phyloP scores from a whole-genome alignment of 2,888 invertebrate genomes.

The Neocrepidodera transversa region DNA sequence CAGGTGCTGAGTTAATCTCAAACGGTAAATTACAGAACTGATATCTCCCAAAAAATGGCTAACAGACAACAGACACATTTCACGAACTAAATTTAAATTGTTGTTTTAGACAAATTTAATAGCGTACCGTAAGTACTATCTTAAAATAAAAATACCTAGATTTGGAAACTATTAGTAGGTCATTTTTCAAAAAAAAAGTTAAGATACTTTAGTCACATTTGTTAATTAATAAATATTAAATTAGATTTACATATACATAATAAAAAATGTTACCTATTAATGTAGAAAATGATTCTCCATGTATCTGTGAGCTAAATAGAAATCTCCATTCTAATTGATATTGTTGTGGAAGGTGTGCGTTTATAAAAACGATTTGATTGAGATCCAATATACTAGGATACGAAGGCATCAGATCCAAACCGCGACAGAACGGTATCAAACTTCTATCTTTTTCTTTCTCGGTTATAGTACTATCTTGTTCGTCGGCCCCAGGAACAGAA shows the following conservation, averaged over 20 bases:
- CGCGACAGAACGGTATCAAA: conserved; percentile 64
- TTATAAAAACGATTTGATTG: conserved; percentile 81
- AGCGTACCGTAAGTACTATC: no score
- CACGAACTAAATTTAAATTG: no score
- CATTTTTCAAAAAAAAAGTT: no score
- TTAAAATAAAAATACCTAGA: no score
- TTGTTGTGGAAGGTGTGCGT: conserved; percentile 77
- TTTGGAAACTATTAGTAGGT: no score
- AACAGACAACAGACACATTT: no score
- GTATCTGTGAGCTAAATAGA: conserved; percentile 83
- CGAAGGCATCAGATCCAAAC: conserved; percentile 75
- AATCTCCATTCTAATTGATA: conserved; percentile 84
- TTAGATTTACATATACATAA: no score
- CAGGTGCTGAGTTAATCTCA: no score
- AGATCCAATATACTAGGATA: conserved; percentile 79
- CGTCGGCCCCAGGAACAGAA: conserved; percentile 31
- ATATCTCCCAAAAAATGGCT: no score
- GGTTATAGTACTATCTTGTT: conserved; percentile 43
- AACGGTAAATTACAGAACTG: no score
- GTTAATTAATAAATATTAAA: not conserved
- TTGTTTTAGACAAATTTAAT: no score
- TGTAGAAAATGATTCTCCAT: conserved; percentile 91
- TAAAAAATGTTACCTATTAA: conserved; percentile 75
- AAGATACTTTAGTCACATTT: no score
- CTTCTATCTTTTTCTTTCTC: conserved; percentile 61